These are phyloP conservation scores for Acropora tenuis DNA, from an alignment of 64 coral and sea anemone species.

Conservation along the genomic window DNA sequence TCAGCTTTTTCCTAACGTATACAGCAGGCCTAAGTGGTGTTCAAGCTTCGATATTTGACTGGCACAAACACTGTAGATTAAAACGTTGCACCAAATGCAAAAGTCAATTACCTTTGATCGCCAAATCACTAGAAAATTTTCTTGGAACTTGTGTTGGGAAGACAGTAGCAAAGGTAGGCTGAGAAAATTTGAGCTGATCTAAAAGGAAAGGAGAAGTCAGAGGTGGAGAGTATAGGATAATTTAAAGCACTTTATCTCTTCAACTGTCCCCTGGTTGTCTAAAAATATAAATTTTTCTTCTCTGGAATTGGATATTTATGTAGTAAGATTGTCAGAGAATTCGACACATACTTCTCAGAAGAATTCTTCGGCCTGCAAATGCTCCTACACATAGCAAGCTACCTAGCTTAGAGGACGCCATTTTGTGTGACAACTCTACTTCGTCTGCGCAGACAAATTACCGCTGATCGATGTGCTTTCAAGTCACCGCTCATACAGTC, in stretches of 20 bases:
- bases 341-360: slow-evolving; percentile 13
- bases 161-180: neutral
- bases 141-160: neutral
- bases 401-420: slow-evolving; percentile 61
- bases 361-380: slow-evolving; percentile 29
- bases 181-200: slow-evolving; percentile 20
- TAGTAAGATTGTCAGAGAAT: neutral
- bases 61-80: no score
- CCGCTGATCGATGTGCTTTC: neutral
- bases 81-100: neutral
- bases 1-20: no score
- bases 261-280: neutral
- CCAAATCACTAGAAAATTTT: slow-evolving; percentile 29
- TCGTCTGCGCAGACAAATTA: neutral
- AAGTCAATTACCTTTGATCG: slow-evolving; percentile 8
- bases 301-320: no score
- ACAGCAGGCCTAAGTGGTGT: no score
- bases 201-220: neutral
- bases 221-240: neutral
- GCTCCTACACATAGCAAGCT: slow-evolving; percentile 23
- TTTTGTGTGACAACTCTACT: slow-evolving; percentile 25
- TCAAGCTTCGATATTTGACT: no score
- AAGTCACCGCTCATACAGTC: no score
- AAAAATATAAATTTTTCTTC: no score
- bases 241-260: neutral